Evolutionary conservation across 2,888 invertebrate species (phyloP), one percentile per base, ranked within the genome.

Genomic region (Drosophila niveifrons): DNA sequence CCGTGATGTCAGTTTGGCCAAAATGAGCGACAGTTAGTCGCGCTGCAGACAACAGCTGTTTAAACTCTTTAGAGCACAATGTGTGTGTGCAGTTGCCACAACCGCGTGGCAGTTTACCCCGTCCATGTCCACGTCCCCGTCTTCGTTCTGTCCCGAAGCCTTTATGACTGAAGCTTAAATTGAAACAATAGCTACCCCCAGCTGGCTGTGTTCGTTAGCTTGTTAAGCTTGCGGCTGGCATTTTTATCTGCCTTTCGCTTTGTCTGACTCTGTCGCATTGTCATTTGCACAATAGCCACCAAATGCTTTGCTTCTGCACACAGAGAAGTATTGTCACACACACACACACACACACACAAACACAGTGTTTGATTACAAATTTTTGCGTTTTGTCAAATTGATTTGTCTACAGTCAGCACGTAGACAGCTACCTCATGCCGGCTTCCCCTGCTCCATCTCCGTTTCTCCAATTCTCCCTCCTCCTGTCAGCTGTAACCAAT

Each of bases 191-290:
- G 72, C 51, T 47, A 34, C 29, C 39, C 46, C 43, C 4, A 15
- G 0, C 3, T 17, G 41, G 13, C 36, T 13, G 23, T 4, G 53
- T 51, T 18, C 34, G 57, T 43, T 53, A 43, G 43, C 62, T 72
- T 76, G 74, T 73, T 77, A 74, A 77, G 84, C 81, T 86, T 83
- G 79, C 50, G 81, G 81, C 81, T 83, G 87, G 79, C 87, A 67
- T 81, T 86, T 86, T 86, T 86, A 83, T 86, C 82, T 71, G 62
- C 56, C 70, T 57, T 68, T 58, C 64, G 76, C 75, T 75, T 75
- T 75, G 76, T 75, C 64, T 75, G 66, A 9, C 59, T 75, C 64
- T 72, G 66, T 8, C 57, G 63, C 79, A 86, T 82, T 82, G 82
- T 86, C 83, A 79, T 70, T 68, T 57, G 61, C 75, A 82, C 83